Conservation (phyloP, 1,140 invertebrate species). For the Sitobion miscanthi region DNA sequence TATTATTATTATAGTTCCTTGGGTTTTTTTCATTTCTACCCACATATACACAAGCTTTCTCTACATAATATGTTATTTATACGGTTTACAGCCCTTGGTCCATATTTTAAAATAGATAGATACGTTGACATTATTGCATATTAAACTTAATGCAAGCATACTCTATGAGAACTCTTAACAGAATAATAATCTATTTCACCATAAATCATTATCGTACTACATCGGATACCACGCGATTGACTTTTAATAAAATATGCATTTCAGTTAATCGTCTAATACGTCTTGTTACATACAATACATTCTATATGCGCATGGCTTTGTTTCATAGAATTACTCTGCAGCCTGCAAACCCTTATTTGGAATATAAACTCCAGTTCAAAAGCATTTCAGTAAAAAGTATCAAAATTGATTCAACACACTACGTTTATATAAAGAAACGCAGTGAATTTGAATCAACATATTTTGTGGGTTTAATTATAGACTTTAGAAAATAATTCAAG, state of each 20-base stretch:
- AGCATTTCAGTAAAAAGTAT: not conserved
- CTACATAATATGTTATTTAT: not conserved
- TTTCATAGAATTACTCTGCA: not conserved
- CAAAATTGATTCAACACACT: not conserved
- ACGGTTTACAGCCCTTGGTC: not conserved
- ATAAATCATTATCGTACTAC: conserved; percentile 17
- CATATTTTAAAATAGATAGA: not conserved
- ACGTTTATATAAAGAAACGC: not conserved
- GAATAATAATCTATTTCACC: not conserved
- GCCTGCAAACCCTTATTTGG: not conserved
- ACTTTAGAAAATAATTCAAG: not conserved
- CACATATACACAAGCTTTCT: not conserved
- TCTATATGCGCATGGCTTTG: not conserved
- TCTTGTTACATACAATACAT: not conserved
- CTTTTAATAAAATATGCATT: conserved; percentile 6
- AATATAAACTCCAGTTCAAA: not conserved
- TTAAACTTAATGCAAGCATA: not conserved
- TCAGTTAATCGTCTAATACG: not conserved
- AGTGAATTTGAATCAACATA: not conserved
- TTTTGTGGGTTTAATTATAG: not conserved
- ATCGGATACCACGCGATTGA: not conserved
- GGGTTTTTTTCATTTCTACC: not conserved
- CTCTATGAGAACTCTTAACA: not conserved
- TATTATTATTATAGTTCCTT: not conserved
- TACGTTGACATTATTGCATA: not conserved